Percentiles rank a stretch among this genome's conserved stretches.
Evolutionary conservation across 2,113 vertebrate genomes (phyloP).

Genomic region (Alligator sinensis): DNA sequence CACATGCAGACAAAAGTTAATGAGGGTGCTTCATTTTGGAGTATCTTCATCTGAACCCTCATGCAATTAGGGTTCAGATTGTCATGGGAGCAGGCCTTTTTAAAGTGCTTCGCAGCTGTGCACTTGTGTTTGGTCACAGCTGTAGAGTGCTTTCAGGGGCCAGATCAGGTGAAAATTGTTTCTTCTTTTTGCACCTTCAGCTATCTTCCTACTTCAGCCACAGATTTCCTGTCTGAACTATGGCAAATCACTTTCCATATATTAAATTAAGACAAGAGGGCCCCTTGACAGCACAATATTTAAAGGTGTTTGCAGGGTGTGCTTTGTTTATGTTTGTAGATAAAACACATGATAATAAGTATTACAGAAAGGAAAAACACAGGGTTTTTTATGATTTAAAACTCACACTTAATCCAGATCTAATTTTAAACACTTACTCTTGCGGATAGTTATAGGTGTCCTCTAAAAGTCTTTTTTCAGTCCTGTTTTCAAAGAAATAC

Average conservation of each 20-base stretch:
- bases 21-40: no score
- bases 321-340: constrained; percentile 53
- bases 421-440: constrained; percentile 56
- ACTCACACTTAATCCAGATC: constrained; percentile 19
- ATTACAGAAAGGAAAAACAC: constrained; percentile 61
- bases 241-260: rapidly evolving
- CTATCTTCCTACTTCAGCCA: not conserved
- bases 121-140: no score
- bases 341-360: constrained; percentile 53
- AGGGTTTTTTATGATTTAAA: constrained; percentile 64
- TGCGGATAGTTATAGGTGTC: constrained; percentile 39
- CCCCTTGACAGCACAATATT: constrained; percentile 22
- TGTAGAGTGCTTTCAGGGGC: no score
- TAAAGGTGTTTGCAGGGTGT: constrained; percentile 58
- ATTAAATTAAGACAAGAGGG: not conserved
- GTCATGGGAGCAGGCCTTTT: no score
- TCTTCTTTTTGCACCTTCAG: not conserved
- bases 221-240: not conserved
- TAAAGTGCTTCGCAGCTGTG: no score
- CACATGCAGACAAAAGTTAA: no score
- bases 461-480: not conserved
- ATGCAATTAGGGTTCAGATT: no score
- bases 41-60: no score
- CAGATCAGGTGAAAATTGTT: no score
- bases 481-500: not conserved